These are phyloP conservation scores for Synanthedon formicaeformis DNA, from an alignment of 2,888 invertebrate species.

Conservation along the genomic window DNA sequence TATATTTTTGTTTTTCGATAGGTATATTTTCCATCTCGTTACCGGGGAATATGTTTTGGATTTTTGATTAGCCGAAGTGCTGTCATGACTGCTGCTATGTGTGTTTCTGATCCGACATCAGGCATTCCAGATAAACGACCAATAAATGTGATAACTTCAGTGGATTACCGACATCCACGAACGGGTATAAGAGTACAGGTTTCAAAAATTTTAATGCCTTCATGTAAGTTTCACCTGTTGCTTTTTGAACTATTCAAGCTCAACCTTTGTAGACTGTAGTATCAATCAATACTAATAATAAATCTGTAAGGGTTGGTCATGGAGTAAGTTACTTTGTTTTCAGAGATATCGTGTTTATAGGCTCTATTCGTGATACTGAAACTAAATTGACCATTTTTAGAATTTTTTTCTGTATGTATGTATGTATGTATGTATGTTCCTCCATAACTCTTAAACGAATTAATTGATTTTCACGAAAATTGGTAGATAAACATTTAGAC, in stretches of 20 bases:
- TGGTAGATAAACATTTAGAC: too few relatives aligned
- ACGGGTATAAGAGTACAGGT: slow-evolving; percentile 54
- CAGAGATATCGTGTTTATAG: too few relatives aligned
- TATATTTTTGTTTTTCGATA: slow-evolving; percentile 7
- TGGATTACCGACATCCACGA: slow-evolving; percentile 42
- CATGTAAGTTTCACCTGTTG: slow-evolving; percentile 26
- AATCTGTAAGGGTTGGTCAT: too few relatives aligned
- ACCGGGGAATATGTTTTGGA: slow-evolving; percentile 47
- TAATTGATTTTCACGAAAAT: too few relatives aligned
- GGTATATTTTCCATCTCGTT: slow-evolving; percentile 45
- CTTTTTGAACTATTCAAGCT: not conserved
- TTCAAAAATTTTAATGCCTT: slow-evolving; percentile 38
- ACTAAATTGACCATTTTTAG: too few relatives aligned
- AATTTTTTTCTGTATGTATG: too few relatives aligned
- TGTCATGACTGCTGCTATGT: slow-evolving; percentile 48
- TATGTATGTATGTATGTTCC: too few relatives aligned
- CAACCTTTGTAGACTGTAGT: too few relatives aligned
- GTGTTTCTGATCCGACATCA: slow-evolving; percentile 29
- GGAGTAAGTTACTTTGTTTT: too few relatives aligned
- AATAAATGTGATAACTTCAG: slow-evolving; percentile 38
- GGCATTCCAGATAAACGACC: slow-evolving; percentile 25
- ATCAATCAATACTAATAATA: too few relatives aligned
- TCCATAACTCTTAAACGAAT: too few relatives aligned
- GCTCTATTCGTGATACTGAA: too few relatives aligned
- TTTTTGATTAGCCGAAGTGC: slow-evolving; percentile 35